Percentiles rank a stretch among this genome's conserved stretches.
Evolutionary conservation across 1,140 invertebrate genomes (phyloP).

Genomic region (Lepidurus apus): DNA sequence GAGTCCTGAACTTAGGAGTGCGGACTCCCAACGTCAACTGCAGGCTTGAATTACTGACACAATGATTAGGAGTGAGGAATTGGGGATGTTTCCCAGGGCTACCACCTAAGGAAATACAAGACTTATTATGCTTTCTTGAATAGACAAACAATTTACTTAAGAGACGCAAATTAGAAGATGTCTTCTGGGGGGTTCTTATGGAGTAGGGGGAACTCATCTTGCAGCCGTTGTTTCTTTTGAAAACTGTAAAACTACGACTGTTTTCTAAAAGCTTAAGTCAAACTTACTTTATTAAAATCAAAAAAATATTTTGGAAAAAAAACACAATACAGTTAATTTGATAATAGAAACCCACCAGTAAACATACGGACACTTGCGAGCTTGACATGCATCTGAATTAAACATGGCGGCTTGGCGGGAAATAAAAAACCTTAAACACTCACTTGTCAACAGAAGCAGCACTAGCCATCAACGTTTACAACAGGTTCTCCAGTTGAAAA

Average conservation of each 20-base stretch:
- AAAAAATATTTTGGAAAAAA: too few species aligned
- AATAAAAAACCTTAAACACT: too few species aligned
- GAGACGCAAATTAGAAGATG: not conserved
- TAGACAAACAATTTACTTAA: not conserved
- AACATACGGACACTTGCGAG: too few species aligned
- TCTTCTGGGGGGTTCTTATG: not conserved
- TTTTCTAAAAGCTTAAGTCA: not conserved
- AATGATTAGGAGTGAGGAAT: not conserved
- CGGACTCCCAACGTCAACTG: not conserved
- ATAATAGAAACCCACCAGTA: too few species aligned
- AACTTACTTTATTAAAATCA: not conserved
- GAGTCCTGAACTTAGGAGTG: not conserved
- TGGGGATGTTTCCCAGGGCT: not conserved
- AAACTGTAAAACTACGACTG: not conserved
- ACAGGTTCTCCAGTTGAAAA: too few species aligned
- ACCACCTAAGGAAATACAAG: not conserved
- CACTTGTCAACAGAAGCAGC: too few species aligned
- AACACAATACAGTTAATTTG: too few species aligned
- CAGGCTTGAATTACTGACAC: not conserved
- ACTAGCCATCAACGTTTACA: too few species aligned
- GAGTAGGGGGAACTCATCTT: not conserved
- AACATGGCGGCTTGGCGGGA: too few species aligned
- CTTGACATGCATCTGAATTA: too few species aligned
- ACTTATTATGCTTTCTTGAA: too few species aligned
- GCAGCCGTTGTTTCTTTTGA: not conserved